Evolutionary conservation across 2,888 invertebrate species (phyloP).

Genomic region (Agrilus cyanescens): DNA sequence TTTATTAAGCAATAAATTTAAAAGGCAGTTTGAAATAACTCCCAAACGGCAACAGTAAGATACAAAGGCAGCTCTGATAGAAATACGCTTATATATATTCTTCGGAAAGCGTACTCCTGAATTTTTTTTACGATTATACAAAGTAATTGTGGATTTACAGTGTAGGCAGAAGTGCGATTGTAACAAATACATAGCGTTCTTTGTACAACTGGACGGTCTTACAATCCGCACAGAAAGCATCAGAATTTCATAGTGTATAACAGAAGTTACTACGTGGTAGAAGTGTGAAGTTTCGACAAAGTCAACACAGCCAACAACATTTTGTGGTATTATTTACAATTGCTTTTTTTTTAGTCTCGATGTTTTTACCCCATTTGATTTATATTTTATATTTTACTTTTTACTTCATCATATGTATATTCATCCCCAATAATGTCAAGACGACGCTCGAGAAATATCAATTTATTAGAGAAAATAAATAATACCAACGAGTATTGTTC

Average conservation of each 20-base stretch:
- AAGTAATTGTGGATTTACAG: no score
- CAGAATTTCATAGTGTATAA: background rate
- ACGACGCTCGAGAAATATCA: slow-evolving; percentile 3
- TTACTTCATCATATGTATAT: slow-evolving; percentile 5
- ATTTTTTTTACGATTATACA: no score
- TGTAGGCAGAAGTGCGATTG: no score
- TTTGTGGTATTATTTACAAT: slow-evolving; percentile 4
- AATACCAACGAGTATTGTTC: slow-evolving; percentile 5
- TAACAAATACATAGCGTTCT: no score
- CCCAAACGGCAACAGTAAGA: no score
- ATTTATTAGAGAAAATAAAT: slow-evolving; percentile 8
- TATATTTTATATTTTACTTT: slow-evolving; percentile 3
- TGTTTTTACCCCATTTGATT: background rate
- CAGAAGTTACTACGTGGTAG: background rate
- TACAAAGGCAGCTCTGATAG: no score
- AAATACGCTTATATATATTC: no score
- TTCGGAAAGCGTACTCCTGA: no score
- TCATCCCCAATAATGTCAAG: slow-evolving; percentile 6
- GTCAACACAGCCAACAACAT: slow-evolving; percentile 3
- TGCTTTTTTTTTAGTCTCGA: no score
- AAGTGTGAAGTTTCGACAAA: slow-evolving; percentile 4
- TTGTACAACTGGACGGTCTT: no score
- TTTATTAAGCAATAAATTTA: no score
- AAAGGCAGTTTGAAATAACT: no score
- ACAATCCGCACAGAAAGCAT: background rate